Evolutionary conservation across 2,888 invertebrate genomes (phyloP), one percentile per base, ranked within the genome.

Genomic region (Cephus pygmeus): DNA sequence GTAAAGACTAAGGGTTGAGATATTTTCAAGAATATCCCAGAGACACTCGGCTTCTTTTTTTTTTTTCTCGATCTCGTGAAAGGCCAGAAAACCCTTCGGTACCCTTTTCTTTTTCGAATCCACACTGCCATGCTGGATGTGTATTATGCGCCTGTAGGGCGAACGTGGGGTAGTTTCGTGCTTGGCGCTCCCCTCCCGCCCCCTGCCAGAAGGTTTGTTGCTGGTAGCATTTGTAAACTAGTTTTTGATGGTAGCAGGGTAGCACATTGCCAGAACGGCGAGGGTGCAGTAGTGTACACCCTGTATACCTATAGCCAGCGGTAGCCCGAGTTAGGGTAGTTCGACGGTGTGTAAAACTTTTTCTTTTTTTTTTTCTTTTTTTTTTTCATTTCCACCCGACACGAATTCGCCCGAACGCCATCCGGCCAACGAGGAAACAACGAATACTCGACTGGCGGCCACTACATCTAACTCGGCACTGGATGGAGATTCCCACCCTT

Each of bases 191-290:
- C 36, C 35, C 12, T 1, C 1, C 73, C 35, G 30, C 83, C 79
- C 15, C 15, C 15, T 6, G 40, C 40, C 40, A 40, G 40, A 15
- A 40, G 15, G 15, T 40, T 40, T 15, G 40, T 40, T 40, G 40
- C 40, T 6, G 69, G 75, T 79, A 86, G 81, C 83, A 84, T 88
- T 88, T 87, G 88, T 87, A 86, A 88, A 88, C 85, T 85, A 86
- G 85, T 85, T 86, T 88, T 88, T 88, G 86, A 87, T 87, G 85
- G 85, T 83, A 81, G 79, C 83, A 81, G 86, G 81, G 83, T 83
- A 84, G 82, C 83, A 82, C 81, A 80, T 69, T 33, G 69, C 69
- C n/a, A 12, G 69, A 69, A 69, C 75, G 82, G 82, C 81, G 76
- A 81, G 81, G 77, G 83, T 80, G 81, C 77, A 79, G 79, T 78